Evolutionary conservation across 2,888 invertebrate species (phyloP).

Genomic region (Cataglyphis cursor): DNA sequence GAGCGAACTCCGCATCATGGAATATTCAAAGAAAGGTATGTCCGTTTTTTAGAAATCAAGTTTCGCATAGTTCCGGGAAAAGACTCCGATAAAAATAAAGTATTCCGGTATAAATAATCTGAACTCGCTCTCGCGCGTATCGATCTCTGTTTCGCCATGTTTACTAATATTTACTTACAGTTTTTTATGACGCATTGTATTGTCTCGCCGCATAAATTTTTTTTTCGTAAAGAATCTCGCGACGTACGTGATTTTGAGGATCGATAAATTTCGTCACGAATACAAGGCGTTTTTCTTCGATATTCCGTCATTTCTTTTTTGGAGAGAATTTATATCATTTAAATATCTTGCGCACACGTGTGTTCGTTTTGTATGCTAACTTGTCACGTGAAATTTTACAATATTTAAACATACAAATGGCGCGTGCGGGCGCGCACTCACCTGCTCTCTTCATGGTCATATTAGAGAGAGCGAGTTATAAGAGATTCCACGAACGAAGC

Average conservation of each 20-base stretch:
- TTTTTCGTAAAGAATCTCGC: not conserved
- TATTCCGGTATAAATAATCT: not conserved
- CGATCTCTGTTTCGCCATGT: not conserved
- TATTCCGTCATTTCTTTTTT: not conserved
- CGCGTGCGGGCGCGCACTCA: not conserved
- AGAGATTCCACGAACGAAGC: conserved; percentile 53
- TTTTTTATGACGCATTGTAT: too few relatives aligned
- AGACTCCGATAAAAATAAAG: too few relatives aligned
- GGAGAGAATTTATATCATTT: not conserved
- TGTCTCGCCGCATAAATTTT: not conserved
- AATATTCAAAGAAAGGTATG: conserved; percentile 81
- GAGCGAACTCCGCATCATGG: conserved; percentile 73
- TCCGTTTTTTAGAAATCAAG: conserved; percentile 1
- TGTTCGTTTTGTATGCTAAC: not conserved
- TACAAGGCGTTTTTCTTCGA: not conserved
- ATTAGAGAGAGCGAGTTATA: conserved; percentile 10
- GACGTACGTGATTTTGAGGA: not conserved
- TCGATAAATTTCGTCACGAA: not conserved
- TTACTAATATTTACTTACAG: not conserved
- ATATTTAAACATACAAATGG: not conserved
- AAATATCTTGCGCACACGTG: not conserved
- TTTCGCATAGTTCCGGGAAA: too few relatives aligned
- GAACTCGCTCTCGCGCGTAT: not conserved
- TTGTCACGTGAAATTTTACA: conserved; percentile 22
- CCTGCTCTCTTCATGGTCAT: not conserved